Percentiles rank a stretch among this genome's conserved stretches.
These are phyloP conservation scores for Nesometra sesokonis DNA, from an alignment of 35 echinoderm and acorn worm genomes.

Conservation along the genomic window DNA sequence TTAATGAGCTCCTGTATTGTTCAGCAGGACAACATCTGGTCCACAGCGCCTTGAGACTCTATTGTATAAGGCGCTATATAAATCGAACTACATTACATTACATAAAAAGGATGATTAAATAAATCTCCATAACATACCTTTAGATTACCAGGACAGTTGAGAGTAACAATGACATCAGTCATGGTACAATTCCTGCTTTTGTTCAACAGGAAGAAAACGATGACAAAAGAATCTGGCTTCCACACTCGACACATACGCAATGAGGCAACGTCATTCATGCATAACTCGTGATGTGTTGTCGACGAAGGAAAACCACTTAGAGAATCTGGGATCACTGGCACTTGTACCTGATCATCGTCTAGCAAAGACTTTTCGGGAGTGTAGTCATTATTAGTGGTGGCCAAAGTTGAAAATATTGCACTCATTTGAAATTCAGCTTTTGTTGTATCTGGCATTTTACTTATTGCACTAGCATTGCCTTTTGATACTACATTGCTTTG, in stretches of 20 bases:
- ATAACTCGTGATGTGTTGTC: slow-evolving; percentile 16
- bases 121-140: slow-evolving; percentile 32
- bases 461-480: background rate
- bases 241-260: slow-evolving; percentile 59
- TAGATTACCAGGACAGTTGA: slow-evolving; percentile 60
- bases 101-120: background rate
- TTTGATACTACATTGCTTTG: background rate
- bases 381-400: background rate
- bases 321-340: background rate
- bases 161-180: slow-evolving; percentile 23
- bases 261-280: slow-evolving; percentile 27
- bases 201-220: slow-evolving; percentile 48
- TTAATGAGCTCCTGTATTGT: no score
- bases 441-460: background rate
- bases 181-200: slow-evolving; percentile 10
- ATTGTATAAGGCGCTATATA: no score
- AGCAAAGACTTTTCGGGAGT: background rate
- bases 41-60: no score
- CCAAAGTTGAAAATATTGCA: background rate
- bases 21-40: no score
- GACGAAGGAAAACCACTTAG: slow-evolving; percentile 5
- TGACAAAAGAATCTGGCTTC: slow-evolving; percentile 35
- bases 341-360: background rate
- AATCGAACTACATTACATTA: no score
- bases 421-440: background rate